Evolutionary conservation across 2,888 invertebrate genomes (phyloP), one percentile per base, ranked within the genome.

Genomic region (Oscheius sp.): DNA sequence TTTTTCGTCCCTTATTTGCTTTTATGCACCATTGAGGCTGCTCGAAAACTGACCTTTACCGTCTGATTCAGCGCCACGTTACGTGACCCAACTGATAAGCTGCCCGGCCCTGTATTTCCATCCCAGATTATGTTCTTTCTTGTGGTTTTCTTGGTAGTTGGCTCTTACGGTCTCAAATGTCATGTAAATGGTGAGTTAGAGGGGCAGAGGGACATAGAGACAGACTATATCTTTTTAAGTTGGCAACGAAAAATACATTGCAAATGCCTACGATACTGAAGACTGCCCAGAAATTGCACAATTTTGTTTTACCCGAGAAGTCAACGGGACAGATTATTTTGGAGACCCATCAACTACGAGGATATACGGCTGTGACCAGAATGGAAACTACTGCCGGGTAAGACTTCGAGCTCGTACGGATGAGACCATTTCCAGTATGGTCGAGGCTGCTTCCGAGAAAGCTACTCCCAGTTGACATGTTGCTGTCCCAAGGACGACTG

Each of bases 201-300:
- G 55, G 21, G 55, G 9, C 7, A 55, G 55, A 55, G 55, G 21
- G 55, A 55, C 29, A 55, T 13, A 55, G 55, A 55, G 55, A 55
- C 29, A 2, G 55, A 55, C 42, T 42, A 7, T 5, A 42, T 4
- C 3, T 50, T 63, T n/a, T 63, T 13, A 47, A 63, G 63, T 48
- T 21, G 63, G 63, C 21, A 63, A 63, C 48, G 13, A 63, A 48
- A 63, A 63, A 29, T 63, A 63, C 32, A 63, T 63, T 48, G 48
- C 63, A 5, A 63, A 50, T 48, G n/a, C 21, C 47, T 63, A 63
- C 21, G 63, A 63, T 21, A 29, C 48, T 2, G 63, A 63, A 29
- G 48, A 47, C 47, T 63, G 63, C 29, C 48, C 63, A 2, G 10
- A 5, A 21, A 32, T 47, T 10, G 7, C 47, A 9, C 21, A 48